Evolutionary conservation across 2,113 vertebrate species (phyloP).

Genomic region (Brienomyrus brachyistius): DNA sequence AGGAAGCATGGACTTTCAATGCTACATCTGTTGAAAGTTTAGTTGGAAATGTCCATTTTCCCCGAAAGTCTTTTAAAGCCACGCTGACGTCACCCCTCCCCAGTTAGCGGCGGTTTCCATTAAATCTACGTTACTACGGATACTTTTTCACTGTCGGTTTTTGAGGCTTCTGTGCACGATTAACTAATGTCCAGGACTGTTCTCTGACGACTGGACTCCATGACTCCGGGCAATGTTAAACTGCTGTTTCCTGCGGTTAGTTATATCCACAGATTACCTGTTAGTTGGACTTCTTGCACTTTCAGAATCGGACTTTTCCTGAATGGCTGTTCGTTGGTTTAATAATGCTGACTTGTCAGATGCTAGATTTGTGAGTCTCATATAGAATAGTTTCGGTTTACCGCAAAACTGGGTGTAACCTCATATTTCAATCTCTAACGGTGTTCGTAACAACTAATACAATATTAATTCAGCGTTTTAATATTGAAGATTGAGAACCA

Average conservation of each 20-base stretch:
- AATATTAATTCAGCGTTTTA: neutral
- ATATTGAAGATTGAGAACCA: neutral
- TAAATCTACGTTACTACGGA: neutral
- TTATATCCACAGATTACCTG: neutral
- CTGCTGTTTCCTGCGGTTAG: neutral
- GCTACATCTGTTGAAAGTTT: neutral
- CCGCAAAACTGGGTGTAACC: neutral
- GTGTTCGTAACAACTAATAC: neutral
- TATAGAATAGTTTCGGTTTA: neutral
- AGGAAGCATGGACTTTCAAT: neutral
- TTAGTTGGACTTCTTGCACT: neutral
- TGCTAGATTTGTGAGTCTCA: neutral
- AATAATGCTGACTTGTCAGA: neutral
- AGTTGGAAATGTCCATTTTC: neutral
- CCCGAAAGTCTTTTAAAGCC: neutral
- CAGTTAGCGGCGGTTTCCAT: neutral
- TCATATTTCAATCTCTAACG: neutral
- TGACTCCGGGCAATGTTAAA: neutral
- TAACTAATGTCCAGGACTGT: neutral
- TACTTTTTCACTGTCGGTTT: neutral
- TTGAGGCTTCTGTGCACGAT: neutral
- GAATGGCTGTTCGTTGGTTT: neutral
- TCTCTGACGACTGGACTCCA: neutral
- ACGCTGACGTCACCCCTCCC: neutral
- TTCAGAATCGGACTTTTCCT: neutral